Percentiles rank a stretch among this genome's conserved stretches.
These are phyloP conservation scores for Ganaspis brasiliensis DNA, from an alignment of 2,888 invertebrate species.

Conservation along the genomic window DNA sequence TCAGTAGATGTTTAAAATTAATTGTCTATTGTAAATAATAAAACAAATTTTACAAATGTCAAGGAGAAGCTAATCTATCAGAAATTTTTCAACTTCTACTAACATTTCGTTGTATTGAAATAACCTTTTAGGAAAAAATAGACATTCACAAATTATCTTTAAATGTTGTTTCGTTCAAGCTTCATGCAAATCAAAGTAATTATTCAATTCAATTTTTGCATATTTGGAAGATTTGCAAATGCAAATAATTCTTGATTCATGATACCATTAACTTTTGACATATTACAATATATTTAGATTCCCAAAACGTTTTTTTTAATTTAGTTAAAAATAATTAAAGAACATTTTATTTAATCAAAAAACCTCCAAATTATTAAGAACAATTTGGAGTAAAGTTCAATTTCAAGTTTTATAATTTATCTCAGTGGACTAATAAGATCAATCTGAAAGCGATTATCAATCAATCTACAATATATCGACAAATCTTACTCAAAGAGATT, in stretches of 20 bases:
- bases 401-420: slow-evolving; percentile 19
- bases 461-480: slow-evolving; percentile 61
- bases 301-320: background rate
- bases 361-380: background rate
- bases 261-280: background rate
- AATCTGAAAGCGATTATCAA: slow-evolving; percentile 52
- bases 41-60: no score
- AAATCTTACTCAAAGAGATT: slow-evolving; percentile 63
- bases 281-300: background rate
- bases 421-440: background rate
- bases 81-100: background rate
- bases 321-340: background rate
- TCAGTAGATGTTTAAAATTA: no score
- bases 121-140: background rate
- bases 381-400: background rate
- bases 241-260: background rate
- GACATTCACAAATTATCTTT: background rate
- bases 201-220: slow-evolving; percentile 29
- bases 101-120: background rate
- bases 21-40: no score
- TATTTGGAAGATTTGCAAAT: background rate
- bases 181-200: background rate
- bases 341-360: background rate
- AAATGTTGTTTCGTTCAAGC: background rate
- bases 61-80: no score